phyloP scores from a whole-genome alignment of 2,797 vertebrate genomes.

The Potorous gilbertii region DNA sequence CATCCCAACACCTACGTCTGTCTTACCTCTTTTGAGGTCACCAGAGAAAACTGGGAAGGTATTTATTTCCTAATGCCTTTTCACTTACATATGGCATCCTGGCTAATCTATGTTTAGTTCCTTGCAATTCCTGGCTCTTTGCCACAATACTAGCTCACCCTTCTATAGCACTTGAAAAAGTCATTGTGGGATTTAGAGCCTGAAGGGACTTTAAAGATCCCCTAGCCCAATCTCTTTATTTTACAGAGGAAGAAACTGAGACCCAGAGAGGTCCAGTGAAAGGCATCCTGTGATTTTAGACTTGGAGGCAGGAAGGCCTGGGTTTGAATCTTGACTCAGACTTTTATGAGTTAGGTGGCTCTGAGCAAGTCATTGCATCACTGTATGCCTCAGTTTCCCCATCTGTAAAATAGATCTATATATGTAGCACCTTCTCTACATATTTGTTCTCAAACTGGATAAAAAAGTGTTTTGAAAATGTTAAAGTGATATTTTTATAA shows the following conservation, averaged over 20 bases:
- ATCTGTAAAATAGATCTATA: not conserved
- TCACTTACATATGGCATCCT: not conserved
- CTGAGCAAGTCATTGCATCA: not conserved
- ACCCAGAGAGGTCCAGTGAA: not conserved
- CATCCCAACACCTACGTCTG: not conserved
- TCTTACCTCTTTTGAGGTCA: constrained; percentile 11
- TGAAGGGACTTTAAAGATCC: not conserved
- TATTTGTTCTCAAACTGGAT: not conserved
- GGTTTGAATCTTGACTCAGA: not conserved
- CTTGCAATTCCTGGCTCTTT: not conserved
- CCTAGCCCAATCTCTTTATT: not conserved
- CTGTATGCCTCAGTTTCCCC: not conserved
- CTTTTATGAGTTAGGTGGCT: not conserved
- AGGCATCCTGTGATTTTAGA: not conserved
- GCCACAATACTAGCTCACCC: not conserved
- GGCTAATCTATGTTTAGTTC: not conserved
- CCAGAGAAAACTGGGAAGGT: constrained; percentile 5
- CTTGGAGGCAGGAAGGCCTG: not conserved
- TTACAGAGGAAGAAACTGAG: not conserved
- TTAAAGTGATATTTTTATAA: not conserved
- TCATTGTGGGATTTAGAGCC: not conserved
- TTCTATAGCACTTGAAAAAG: not conserved
- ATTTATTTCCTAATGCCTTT: not conserved
- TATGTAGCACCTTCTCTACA: not conserved
- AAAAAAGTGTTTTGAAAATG: not conserved